Evolutionary conservation across 2,113 vertebrate genomes (phyloP), one percentile per base, ranked within the genome.

Genomic region (Acinonyx jubatus): DNA sequence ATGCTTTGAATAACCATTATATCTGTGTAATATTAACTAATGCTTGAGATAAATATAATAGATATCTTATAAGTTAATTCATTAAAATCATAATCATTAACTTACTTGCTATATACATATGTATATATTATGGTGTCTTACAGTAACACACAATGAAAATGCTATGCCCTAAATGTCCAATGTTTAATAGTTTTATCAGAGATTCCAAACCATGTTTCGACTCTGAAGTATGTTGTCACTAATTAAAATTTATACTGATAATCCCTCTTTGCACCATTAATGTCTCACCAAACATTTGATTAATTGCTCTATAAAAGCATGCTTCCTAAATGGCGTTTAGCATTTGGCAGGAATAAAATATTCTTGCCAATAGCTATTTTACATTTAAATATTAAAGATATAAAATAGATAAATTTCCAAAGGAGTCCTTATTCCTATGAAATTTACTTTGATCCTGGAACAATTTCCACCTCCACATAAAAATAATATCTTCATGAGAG

Each of bases 161-260:
- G 31, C 11, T 89, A 4, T 71, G 18, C 41, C n/a, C 36, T 85
- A 68, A 82, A 89, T 76, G 29, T 3, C 31, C n/a, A 38, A 1
- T 63, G 12, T 65, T 94, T 68, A 89, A 66, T 23, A 38, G 38
- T 57, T 52, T 83, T 61, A 92, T 88, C 29, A 88, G 33, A 45
- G 63, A 65, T 79, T 91, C 29, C 18, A 96, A 94, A 90, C 31
- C 85, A 31, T 48, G 36, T 57, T 86, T 76, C 12, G 15, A 50
- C 33, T 84, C 18, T 96, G 21, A 97, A 80, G 18, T 90, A 19
- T 63, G 79, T 25, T 91, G 50, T 83, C 71, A 66, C 15, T 82
- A 95, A 91, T 90, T 97, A 94, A 95, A 94, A 97, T 93, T 79
- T 61, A 92, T 52, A 82, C 27, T 71, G 2, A 15, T 85, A 45